Base-by-base conservation (phyloP, 2,797 vertebrate genomes). In the Linurgus olivaceus region DNA sequence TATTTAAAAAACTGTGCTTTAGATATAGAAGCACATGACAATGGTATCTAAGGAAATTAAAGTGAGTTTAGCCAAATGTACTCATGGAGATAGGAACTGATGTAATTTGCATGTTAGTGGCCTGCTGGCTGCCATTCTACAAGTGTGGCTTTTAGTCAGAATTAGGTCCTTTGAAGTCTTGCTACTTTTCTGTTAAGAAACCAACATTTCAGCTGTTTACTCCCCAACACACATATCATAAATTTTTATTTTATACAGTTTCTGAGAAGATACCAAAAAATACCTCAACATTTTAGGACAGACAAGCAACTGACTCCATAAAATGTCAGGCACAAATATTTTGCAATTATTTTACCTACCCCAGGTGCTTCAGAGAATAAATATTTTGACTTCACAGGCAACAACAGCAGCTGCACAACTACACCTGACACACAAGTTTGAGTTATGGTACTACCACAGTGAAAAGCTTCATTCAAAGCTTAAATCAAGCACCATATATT, bases 21-120 rank as follows among this genome's bases (percentile, higher is more conserved):
- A 78, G 58, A 66, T 91, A 77, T 4, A 86, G 78, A 85, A 86
- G 81, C 86, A 96, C 81, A 91, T 85, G 84, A 96, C 89, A 80
- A 78, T 40, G 72, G 63, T 44, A 67, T 61, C 88, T 57, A 68
- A 72, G 51, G 81, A 83, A 91, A 94, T 86, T 33, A 68, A 84
- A 84, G 62, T 88, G 33, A 75, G 26, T 48, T 78, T 86, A 78
- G 59, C 40, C 86, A 90, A 86, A 86, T 25, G 40, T 25, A 74
- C 59, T 86, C 76, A 89, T 67, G 57, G 82, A 72, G 9, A 82
- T 19, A 37, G 65, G 79, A 88, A 92, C 0, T 81, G 79, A 81
- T 86, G 76, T 6, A 74, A 78, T 86, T 73, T 76, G 55, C 94
- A 94, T 33, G 73, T 84, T 70, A 75, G 35, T 65, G 70, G 58